Conservation (phyloP, 1,140 invertebrate genomes). For the Diuraphis noxia region DNA sequence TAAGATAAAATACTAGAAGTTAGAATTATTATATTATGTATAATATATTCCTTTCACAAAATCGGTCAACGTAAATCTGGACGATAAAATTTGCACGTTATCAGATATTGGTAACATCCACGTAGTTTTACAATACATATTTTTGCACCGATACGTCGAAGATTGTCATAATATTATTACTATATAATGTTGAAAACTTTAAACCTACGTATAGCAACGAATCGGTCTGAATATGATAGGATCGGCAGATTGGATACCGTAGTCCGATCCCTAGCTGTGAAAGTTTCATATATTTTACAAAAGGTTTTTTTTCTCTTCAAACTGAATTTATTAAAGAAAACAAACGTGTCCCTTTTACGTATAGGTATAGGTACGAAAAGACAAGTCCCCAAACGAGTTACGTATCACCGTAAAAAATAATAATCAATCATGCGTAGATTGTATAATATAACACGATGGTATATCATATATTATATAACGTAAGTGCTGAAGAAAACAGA, state of each 20-base stretch:
- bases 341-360: not conserved
- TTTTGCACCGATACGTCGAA: not conserved
- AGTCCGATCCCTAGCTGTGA: not conserved
- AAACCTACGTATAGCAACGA: not conserved
- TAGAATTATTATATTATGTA: not conserved
- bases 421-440: not conserved
- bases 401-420: not conserved
- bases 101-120: not conserved
- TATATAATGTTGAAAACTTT: not conserved
- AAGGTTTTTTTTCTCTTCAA: constrained; percentile 4
- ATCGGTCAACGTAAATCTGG: not conserved
- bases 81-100: not conserved
- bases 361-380: not conserved
- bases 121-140: not conserved
- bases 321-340: constrained; percentile 1
- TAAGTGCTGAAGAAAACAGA: not conserved
- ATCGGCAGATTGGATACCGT: not conserved
- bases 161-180: not conserved
- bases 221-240: not conserved
- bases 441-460: not conserved
- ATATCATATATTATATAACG: not conserved
- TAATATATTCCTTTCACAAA: not conserved
- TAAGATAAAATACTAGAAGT: not conserved
- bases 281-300: not conserved
- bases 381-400: not conserved